Evolutionary conservation across 2,797 vertebrate species (phyloP).

Genomic region (Rhodeus uyekii): DNA sequence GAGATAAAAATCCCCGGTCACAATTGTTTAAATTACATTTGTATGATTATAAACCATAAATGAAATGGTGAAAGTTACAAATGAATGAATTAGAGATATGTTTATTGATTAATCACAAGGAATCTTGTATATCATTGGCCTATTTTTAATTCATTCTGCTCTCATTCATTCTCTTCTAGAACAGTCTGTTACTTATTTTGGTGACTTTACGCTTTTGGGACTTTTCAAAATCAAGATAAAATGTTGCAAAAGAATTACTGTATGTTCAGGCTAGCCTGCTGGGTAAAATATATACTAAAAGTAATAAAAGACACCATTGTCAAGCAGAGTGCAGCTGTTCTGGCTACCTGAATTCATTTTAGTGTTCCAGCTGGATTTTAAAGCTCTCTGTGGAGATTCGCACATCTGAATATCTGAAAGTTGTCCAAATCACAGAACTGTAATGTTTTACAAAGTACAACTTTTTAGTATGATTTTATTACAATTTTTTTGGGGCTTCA

Average conservation of each 20-base stretch:
- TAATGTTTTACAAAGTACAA: slow-evolving; percentile 8
- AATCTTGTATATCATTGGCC: neutral
- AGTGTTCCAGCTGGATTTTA: neutral
- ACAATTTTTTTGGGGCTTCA: neutral
- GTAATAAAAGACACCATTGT: neutral
- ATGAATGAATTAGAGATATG: neutral
- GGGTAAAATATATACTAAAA: neutral
- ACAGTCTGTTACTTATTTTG: neutral
- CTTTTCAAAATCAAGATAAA: neutral
- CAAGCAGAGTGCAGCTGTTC: slow-evolving; percentile 2
- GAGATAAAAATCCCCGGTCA: too few relatives aligned
- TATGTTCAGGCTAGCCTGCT: neutral
- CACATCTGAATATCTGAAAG: slow-evolving; percentile 2
- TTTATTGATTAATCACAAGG: neutral
- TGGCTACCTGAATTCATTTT: neutral
- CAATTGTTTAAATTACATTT: neutral
- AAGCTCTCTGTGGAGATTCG: neutral
- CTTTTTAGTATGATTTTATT: neutral
- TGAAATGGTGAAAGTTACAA: neutral
- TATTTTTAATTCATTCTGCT: neutral
- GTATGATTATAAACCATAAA: neutral
- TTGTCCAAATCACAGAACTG: neutral
- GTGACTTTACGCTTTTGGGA: neutral
- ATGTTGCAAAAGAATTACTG: neutral
- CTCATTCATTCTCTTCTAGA: neutral